Percentiles rank a stretch among this genome's conserved stretches.
Evolutionary conservation across 1,140 invertebrate species (phyloP).

Genomic region (Muscidifurax raptorellus): DNA sequence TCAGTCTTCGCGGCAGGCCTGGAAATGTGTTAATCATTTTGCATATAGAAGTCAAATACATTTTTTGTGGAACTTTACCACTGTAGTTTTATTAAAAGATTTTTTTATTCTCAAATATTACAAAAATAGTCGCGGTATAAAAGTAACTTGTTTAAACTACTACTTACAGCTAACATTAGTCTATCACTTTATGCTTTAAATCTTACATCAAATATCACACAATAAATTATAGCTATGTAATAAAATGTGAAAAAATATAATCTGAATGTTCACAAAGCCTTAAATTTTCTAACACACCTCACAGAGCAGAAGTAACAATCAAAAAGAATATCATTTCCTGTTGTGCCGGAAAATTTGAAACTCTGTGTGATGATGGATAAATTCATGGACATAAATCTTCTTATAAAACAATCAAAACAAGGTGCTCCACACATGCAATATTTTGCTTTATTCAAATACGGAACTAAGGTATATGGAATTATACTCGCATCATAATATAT

Average conservation of each 20-base stretch:
- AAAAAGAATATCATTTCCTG: constrained; percentile 69
- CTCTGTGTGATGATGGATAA: constrained; percentile 71
- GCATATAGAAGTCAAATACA: too few species aligned
- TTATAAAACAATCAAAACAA: constrained; percentile 75
- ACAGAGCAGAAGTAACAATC: constrained; percentile 80
- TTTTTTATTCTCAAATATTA: background rate
- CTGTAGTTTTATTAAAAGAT: background rate
- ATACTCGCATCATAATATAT: constrained; percentile 77
- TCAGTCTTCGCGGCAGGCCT: too few species aligned
- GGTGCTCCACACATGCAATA: constrained; percentile 79
- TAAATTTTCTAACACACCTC: constrained; percentile 67
- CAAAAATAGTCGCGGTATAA: background rate
- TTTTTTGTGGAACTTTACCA: too few species aligned
- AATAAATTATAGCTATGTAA: background rate
- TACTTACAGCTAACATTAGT: background rate
- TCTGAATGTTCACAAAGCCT: background rate
- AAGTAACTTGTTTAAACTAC: background rate
- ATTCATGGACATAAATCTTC: constrained; percentile 68
- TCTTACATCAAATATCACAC: background rate
- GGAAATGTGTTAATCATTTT: too few species aligned
- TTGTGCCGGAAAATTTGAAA: constrained; percentile 68
- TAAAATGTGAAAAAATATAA: background rate
- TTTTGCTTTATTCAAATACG: constrained; percentile 78
- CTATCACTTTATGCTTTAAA: background rate
- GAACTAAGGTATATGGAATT: constrained; percentile 78